These are phyloP conservation scores for Melanotaenia parkinsoni DNA, from an alignment of 2,797 vertebrate species.

Conservation along the genomic window DNA sequence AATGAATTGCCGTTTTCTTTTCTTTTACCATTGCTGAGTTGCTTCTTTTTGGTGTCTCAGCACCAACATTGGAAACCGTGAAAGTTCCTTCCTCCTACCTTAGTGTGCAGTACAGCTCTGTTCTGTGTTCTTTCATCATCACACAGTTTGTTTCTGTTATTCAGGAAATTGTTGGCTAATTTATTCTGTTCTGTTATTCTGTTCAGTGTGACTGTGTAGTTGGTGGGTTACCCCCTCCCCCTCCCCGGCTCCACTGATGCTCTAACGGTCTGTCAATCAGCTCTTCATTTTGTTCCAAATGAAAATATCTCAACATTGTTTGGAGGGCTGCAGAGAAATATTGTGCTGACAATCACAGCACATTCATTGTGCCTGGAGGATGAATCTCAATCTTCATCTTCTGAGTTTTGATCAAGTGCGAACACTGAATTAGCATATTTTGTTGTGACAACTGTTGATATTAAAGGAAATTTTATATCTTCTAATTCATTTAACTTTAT, in stretches of 20 bases:
- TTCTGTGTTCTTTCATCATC: not conserved
- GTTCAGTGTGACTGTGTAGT: slow-evolving; percentile 14
- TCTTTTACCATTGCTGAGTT: slow-evolving; percentile 13
- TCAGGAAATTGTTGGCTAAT: slow-evolving; percentile 24
- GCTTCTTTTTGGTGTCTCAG: slow-evolving; percentile 23
- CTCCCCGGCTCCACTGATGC: slow-evolving; percentile 15
- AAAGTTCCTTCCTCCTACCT: not conserved
- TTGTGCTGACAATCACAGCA: not conserved
- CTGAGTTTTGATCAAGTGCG: not conserved
- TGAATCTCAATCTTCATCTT: not conserved
- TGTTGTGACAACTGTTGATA: not conserved
- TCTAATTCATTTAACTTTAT: not conserved
- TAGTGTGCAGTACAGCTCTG: slow-evolving; percentile 2
- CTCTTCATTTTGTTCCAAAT: not conserved
- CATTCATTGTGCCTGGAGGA: not conserved
- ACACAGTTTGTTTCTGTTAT: slow-evolving; percentile 14
- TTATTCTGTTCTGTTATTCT: slow-evolving; percentile 11
- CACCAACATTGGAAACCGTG: not conserved
- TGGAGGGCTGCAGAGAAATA: slow-evolving; percentile 9
- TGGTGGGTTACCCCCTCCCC: not conserved
- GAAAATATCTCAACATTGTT: slow-evolving; percentile 10
- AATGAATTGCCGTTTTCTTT: slow-evolving; percentile 33
- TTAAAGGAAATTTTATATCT: no score
- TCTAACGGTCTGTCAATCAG: slow-evolving; percentile 2
- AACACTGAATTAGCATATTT: not conserved